Evolutionary conservation across 2,113 vertebrate genomes (phyloP), one percentile per base, ranked within the genome.

Genomic region (Oncorhynchus mykiss): DNA sequence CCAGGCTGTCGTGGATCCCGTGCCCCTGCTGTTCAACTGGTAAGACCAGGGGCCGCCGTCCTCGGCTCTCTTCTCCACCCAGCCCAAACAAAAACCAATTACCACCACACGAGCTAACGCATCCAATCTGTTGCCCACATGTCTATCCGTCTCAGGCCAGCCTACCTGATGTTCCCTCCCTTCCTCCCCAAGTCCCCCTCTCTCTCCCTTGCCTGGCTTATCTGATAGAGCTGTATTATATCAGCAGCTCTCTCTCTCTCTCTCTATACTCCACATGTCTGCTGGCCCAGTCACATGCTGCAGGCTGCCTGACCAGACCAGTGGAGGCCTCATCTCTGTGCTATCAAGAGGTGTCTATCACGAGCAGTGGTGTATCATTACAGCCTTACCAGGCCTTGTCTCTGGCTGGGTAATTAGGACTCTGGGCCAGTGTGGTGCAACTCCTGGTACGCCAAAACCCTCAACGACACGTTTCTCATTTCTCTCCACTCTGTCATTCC

Each of bases 371-470:
- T 77, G 70, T 81, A 73, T 78, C 62, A 80, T 78, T 80, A 60
- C 70, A 80, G 71, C 75, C 51, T 18, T 54, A 65, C 72, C 59
- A 14, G 69, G 45, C 67, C 67, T 4, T 71, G 24, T 81, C 60
- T 64, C 25, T 76, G 68, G 74, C 67, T 64, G 74, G 39, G 45
- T 77, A 79, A 87, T 82, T 57, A 49, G 60, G 48, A 49, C 73
- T 71, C 62, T 83, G 65, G 75, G 69, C 60, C 78, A 77, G 59
- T 57, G 77, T 24, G 82, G 54, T 78, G 74, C 78, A 75, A 45
- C 71, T 72, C 64, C 29, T 74, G 71, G 73, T 59, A n/a, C 79
- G 4, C 68, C 81, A 81, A 29, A 73, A 73, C 78, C 67, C 81
- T 74, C 51, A 29, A n/a, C 11, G 60, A 11, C n/a, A 18, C 51